A percentile compares a stretch with the other conserved stretches of the same genome.
phyloP scores from a whole-genome alignment of 2,888 invertebrate species.

The Scaptomyza tumidula region DNA sequence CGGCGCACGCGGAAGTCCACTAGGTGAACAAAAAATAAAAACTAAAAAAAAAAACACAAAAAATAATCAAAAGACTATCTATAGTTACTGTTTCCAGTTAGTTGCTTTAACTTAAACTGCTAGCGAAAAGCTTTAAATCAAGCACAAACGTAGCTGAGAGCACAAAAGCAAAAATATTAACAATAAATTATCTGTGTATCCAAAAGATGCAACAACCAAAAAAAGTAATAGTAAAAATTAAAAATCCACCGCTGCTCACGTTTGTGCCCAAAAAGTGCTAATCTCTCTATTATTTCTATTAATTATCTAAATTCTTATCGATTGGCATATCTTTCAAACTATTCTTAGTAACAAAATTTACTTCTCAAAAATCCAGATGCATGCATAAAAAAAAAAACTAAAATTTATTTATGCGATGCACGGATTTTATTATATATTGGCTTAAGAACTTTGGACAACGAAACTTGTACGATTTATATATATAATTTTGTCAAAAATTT shows the following conservation, averaged over 20 bases:
- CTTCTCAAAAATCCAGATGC: slow-evolving; percentile 13
- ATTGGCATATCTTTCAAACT: slow-evolving; percentile 50
- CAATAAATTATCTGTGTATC: slow-evolving; percentile 7
- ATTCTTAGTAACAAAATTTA: slow-evolving; percentile 6
- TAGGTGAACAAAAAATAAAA: slow-evolving; percentile 84
- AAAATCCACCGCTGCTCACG: slow-evolving; percentile 42
- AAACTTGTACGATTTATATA: slow-evolving; percentile 14
- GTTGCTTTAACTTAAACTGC: slow-evolving; percentile 28
- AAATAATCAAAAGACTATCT: slow-evolving; percentile 7
- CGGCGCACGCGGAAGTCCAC: slow-evolving; percentile 87
- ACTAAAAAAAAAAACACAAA: slow-evolving; percentile 46
- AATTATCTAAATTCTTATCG: slow-evolving; percentile 14
- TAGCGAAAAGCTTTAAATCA: slow-evolving; percentile 11
- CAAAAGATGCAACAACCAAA: slow-evolving; percentile 14
- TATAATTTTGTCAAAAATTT: not conserved
- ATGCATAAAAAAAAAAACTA: slow-evolving; percentile 36
- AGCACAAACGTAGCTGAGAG: slow-evolving; percentile 71
- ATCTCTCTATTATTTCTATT: slow-evolving; percentile 1
- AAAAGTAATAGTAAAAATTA: not conserved
- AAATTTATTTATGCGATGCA: slow-evolving; percentile 39
- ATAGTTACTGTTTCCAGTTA: slow-evolving; percentile 25
- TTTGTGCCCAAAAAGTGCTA: slow-evolving; percentile 56
- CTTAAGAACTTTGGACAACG: slow-evolving; percentile 11
- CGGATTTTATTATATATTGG: slow-evolving; percentile 36
- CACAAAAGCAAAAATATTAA: slow-evolving; percentile 34